phyloP scores from a whole-genome alignment of 2,113 vertebrate genomes.

The Chamaetylas fuelleborni region DNA sequence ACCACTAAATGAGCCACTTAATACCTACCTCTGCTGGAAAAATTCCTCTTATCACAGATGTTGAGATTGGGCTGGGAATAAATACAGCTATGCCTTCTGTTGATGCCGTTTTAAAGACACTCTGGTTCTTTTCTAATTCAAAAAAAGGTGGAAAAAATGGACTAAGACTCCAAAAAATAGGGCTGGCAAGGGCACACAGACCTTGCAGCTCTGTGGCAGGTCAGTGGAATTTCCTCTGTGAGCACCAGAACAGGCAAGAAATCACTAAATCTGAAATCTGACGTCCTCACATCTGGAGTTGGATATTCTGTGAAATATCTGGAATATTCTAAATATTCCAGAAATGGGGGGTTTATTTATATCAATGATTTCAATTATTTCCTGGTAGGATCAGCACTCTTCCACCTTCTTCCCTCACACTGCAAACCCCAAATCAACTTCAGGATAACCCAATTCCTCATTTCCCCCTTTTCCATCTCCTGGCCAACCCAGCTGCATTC shows the following conservation, averaged over 20 bases:
- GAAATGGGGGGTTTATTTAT: not conserved
- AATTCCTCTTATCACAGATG: not conserved
- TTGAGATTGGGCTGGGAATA: not conserved
- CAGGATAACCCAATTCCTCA: not conserved
- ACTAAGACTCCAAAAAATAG: not conserved
- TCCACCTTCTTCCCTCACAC: not conserved
- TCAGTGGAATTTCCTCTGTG: not conserved
- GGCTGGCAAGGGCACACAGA: not conserved
- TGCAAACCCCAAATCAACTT: not conserved
- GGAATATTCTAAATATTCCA: not conserved
- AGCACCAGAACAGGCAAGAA: not conserved
- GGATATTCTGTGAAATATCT: too few species aligned
- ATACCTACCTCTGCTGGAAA: not conserved
- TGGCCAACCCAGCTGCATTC: not conserved
- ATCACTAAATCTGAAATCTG: too few species aligned
- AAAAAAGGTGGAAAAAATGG: not conserved
- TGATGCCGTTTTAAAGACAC: not conserved
- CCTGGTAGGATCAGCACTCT: not conserved
- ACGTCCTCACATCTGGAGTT: not conserved
- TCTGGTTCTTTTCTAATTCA: not conserved
- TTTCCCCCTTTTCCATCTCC: not conserved
- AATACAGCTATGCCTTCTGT: fast-evolving
- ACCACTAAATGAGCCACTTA: not conserved
- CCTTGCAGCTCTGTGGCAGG: not conserved
- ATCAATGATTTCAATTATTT: not conserved